phyloP scores from a whole-genome alignment of 1,140 invertebrate genomes.

The Drosophila saltans region DNA sequence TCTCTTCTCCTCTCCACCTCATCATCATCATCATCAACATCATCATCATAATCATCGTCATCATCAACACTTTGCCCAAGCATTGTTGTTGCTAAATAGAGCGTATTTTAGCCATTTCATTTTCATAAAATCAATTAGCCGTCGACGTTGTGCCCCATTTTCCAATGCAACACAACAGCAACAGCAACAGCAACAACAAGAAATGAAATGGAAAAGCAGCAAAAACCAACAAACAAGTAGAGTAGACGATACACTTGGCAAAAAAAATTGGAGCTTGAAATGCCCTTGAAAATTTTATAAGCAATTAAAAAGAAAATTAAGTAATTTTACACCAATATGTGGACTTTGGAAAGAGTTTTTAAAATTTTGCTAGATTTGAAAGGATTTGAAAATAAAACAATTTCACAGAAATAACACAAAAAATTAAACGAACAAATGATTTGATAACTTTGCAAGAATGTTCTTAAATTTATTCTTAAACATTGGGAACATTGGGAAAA shows the following conservation, averaged over 20 bases:
- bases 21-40: not conserved
- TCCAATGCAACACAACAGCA: slow-evolving; percentile 5
- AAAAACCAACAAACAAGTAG: slow-evolving; percentile 6
- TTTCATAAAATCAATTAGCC: slow-evolving; percentile 66
- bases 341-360: too few species aligned
- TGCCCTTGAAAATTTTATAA: not conserved
- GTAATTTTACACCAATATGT: not conserved
- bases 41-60: not conserved
- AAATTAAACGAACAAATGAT: too few species aligned
- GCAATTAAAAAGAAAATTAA: not conserved
- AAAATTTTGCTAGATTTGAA: too few species aligned
- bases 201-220: slow-evolving; percentile 2
- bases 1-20: not conserved
- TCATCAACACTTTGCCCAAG: slow-evolving; percentile 10
- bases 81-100: slow-evolving; percentile 79
- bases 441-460: too few species aligned
- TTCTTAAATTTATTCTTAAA: too few species aligned
- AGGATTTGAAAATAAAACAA: too few species aligned
- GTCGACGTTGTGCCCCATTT: slow-evolving; percentile 49
- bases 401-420: too few species aligned
- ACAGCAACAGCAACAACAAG: not conserved
- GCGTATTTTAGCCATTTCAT: slow-evolving; percentile 78
- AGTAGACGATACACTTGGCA: slow-evolving; percentile 3
- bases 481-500: too few species aligned
- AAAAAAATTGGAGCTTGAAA: not conserved